phyloP scores from a whole-genome alignment of 2,888 invertebrate species.

The Stenoptilia bipunctidactyla region DNA sequence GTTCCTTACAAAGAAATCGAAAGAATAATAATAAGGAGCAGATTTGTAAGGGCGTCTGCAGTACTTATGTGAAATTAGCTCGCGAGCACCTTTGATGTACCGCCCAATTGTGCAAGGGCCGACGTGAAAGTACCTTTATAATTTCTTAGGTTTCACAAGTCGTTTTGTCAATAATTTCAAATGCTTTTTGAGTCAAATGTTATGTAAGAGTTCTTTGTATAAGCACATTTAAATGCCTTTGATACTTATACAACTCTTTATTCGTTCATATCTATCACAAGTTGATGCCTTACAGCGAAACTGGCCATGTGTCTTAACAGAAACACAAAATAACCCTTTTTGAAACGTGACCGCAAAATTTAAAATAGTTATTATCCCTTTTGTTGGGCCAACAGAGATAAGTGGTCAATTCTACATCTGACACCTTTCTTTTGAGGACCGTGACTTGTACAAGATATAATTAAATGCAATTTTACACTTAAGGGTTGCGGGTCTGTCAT shows the following conservation, averaged over 20 bases:
- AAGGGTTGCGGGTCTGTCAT: constrained; percentile 40
- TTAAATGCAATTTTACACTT: constrained; percentile 56
- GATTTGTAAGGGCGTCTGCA: constrained; percentile 55
- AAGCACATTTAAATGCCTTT: too few species aligned
- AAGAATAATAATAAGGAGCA: constrained; percentile 53
- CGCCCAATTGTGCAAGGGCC: constrained; percentile 51
- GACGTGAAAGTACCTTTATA: constrained; percentile 50
- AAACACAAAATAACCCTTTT: constrained; percentile 32
- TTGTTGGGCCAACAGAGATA: constrained; percentile 24
- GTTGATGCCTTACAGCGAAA: not conserved
- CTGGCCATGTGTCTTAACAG: not conserved
- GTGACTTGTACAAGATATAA: constrained; percentile 47
- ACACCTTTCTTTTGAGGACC: constrained; percentile 45
- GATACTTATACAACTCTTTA: too few species aligned
- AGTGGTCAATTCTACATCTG: constrained; percentile 62
- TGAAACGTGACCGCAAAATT: constrained; percentile 29
- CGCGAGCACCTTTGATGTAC: constrained; percentile 58
- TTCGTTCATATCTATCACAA: too few species aligned
- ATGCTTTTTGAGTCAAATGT: too few species aligned
- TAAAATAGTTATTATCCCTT: constrained; percentile 29
- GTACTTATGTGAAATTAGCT: constrained; percentile 68
- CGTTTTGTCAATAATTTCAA: too few species aligned
- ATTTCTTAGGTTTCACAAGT: not conserved
- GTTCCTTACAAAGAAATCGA: constrained; percentile 54
- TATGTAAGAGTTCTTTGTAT: too few species aligned